Percentiles rank a stretch among this genome's conserved stretches.
These are phyloP conservation scores for Trissolcus basalis DNA, from an alignment of 1,140 invertebrate genomes.

Conservation along the genomic window DNA sequence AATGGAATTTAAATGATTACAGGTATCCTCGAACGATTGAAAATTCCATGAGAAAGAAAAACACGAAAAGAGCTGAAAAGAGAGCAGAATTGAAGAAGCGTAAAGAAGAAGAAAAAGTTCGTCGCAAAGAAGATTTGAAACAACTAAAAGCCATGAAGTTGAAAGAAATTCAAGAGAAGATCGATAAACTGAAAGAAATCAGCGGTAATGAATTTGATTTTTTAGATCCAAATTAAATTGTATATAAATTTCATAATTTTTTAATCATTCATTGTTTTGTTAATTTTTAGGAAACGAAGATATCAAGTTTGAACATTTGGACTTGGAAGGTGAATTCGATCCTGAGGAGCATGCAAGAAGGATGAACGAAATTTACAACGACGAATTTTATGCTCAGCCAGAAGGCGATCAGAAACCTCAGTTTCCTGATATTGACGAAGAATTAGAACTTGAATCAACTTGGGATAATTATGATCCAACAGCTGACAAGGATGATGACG, in stretches of 20 bases:
- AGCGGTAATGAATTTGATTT: constrained; percentile 80
- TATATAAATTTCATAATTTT: constrained; percentile 4
- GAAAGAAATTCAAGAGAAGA: constrained; percentile 93
- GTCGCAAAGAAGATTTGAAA: constrained; percentile 90
- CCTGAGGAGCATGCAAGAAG: constrained; percentile 90
- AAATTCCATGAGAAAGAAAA: constrained; percentile 87
- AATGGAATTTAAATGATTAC: constrained; percentile 18
- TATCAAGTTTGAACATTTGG: constrained; percentile 76
- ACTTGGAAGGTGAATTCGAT: constrained; percentile 94
- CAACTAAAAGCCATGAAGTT: constrained; percentile 90
- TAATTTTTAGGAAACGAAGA: constrained; percentile 78
- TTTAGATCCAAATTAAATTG: background rate
- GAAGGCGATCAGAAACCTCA: constrained; percentile 86
- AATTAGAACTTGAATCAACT: constrained; percentile 82
- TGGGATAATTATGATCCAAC: constrained; percentile 84
- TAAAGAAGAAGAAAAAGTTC: constrained; percentile 88
- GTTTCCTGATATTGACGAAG: constrained; percentile 88
- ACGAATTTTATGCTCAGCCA: constrained; percentile 87
- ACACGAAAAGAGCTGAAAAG: constrained; percentile 87
- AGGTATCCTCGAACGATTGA: constrained; percentile 92
- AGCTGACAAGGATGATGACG: constrained; percentile 62
- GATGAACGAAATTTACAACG: constrained; percentile 92
- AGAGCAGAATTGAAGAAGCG: constrained; percentile 84
- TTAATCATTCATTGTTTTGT: no score
- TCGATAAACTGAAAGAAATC: constrained; percentile 91